Evolutionary conservation across 1,140 invertebrate species (phyloP), one percentile per base, ranked within the genome.

Genomic region (Trypoxylus dichotomus): DNA sequence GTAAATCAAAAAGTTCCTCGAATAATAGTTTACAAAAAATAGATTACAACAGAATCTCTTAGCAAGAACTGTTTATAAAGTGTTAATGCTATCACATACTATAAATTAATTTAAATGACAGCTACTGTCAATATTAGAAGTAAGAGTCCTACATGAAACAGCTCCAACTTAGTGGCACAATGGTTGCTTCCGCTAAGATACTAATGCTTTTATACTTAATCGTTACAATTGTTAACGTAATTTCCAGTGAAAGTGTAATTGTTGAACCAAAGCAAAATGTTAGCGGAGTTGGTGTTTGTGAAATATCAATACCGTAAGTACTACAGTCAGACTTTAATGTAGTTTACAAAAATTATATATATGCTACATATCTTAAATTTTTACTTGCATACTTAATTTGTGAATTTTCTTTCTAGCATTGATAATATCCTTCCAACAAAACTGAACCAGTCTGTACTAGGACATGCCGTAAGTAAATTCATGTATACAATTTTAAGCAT

Each of bases 291-390:
- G 72, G 72, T 11, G n/a, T 74, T 41, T 74, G 72, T 43, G 41
- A 74, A 74, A 25, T 74, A 10, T 27, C 37, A 74, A 29, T 74
- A 41, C 72, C 72, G 72, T 74, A 74, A 71, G 63, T 71, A 71
- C n/a, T n/a, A n/a, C 32, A 32, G 7, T 32, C 7, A 32, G 32
- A n/a, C n/a, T n/a, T n/a, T n/a, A n/a, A n/a, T n/a, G n/a, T n/a
- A n/a, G n/a, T n/a, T n/a, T n/a, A n/a, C n/a, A n/a, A n/a, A n/a
- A n/a, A n/a, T n/a, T n/a, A n/a, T n/a, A n/a, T n/a, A n/a, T n/a
- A n/a, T n/a, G n/a, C n/a, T n/a, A n/a, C n/a, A n/a, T n/a, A n/a
- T n/a, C n/a, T n/a, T n/a, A n/a, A n/a, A n/a, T n/a, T n/a, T n/a
- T n/a, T n/a, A n/a, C n/a, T n/a, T n/a, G n/a, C n/a, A n/a, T n/a